Conservation (phyloP, 2,888 invertebrate genomes). For the Spisula subtruncata region DNA sequence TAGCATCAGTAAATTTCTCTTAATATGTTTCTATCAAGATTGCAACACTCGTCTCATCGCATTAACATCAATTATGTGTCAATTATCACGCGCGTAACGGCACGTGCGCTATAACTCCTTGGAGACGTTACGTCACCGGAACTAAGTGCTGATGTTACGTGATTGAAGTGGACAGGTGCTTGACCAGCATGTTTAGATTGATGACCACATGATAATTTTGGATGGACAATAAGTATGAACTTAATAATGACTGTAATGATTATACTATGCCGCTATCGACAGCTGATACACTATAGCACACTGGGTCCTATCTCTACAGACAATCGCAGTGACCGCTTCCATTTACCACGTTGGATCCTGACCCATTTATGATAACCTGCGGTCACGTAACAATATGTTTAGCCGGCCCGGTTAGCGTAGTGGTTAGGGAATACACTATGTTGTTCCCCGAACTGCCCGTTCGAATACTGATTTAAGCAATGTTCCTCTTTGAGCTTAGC, state of each 20-base stretch:
- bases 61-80: slow-evolving; percentile 74
- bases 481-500: too few relatives aligned
- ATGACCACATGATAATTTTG: neutral
- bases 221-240: slow-evolving; percentile 13
- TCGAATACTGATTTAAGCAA: too few relatives aligned
- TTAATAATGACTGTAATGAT: slow-evolving; percentile 31
- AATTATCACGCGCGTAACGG: slow-evolving; percentile 70
- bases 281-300: neutral
- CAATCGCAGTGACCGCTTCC: neutral
- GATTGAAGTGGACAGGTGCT: slow-evolving; percentile 69
- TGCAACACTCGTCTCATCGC: slow-evolving; percentile 52
- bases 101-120: slow-evolving; percentile 62
- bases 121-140: slow-evolving; percentile 63
- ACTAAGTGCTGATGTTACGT: slow-evolving; percentile 44
- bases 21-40: slow-evolving; percentile 49
- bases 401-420: too few relatives aligned
- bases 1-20: slow-evolving; percentile 65
- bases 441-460: too few relatives aligned
- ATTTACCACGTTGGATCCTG: neutral
- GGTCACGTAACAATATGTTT: too few relatives aligned
- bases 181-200: slow-evolving; percentile 30
- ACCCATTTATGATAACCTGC: neutral
- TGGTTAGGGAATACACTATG: too few relatives aligned
- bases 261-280: neutral
- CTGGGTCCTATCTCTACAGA: neutral